Evolutionary conservation across 2,113 vertebrate species (phyloP), one percentile per base, ranked within the genome.

Genomic region (Agelaius phoeniceus): DNA sequence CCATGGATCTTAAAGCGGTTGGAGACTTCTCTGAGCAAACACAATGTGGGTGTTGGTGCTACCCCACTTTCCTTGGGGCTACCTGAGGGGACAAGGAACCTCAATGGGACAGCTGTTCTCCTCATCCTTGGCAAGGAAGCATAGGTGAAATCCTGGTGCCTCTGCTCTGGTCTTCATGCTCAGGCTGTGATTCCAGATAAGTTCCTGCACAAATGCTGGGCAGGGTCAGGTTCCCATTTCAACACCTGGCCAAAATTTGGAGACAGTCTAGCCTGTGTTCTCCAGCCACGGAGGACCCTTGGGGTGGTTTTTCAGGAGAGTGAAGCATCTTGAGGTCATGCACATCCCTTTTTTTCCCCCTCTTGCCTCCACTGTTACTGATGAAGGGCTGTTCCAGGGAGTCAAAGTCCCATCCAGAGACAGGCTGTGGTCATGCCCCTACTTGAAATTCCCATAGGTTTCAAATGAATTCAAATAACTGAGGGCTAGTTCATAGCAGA

Each of bases 401-500:
- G 31, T 26, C 18, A 15, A 74, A 90, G 43, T 89, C 39, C 27
- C 41, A 46, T 48, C 31, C 73, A 59, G 71, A 86, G 39, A 9
- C 2, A 48, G 23, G n/a, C 54, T 46, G 54, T 39, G 41, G 28
- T 58, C 37, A 8, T 9, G 7, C 6, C 9, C 44, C 78, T 96
- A 97, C 58, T 96, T 96, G 88, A 97, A 97, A 81, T 97, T 97
- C 27, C 96, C 97, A 3, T 97, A 97, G 63, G 96, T 97, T 87
- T 97, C 95, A 79, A 97, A 97, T 6, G 94, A 97, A 68, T 96
- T 91, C 95, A 96, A 2, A 26, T 97, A 97, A 59, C 78, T 91
- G 65, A 96, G 81, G 39, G 96, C 96, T 49, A 97, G 59, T 31
- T 95, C 22, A 0, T 97, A 97, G 83, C 96, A 97, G 67, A 97